Evolutionary conservation across 2,888 invertebrate genomes (phyloP), one percentile per base, ranked within the genome.

Genomic region (Lithophane leautieri): DNA sequence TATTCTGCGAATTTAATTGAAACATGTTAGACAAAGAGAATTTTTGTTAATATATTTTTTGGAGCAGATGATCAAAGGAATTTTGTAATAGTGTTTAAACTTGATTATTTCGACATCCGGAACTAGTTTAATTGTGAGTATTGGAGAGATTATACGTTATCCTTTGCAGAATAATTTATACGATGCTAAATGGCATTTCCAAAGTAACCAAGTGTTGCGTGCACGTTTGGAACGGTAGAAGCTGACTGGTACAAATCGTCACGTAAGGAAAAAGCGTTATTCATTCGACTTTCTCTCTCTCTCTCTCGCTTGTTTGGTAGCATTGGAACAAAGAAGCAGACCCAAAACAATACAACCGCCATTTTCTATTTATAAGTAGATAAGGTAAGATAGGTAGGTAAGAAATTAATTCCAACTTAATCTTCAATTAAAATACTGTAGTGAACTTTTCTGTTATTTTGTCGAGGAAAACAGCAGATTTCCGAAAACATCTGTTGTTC

Each of bases 331-430:
- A 70, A n/a, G 0, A 3, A n/a, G 28, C 19, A 28, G 22, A 44
- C 16, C 6, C 44, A n/a, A 42, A 71, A 11, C 7, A 42, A 22
- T 56, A 42, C 25, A 65, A 42, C 44, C 47, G 9, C 7, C 4
- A 12, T 28, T 71, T 54, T 28, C 8, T n/a, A 19, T 28, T 16
- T 12, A 6, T 14, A 7, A 54, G 14, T 25, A 60, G 14, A 22
- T 66, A 11, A 11, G 19, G 7, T 52, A 28, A 28, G 52, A 22
- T 44, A 72, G 28, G 1, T 44, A 68, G 25, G 1, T 56, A 68
- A 34, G n/a, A 69, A 72, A 58, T 9, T 16, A 25, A 56, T 69
- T 58, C 14, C 14, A 69, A 73, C 9, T 72, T 25, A 40, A 50
- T 19, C 9, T 65, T 22, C 1, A 28, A 9, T 69, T 62, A 19